Conservation (phyloP, 2,113 vertebrate genomes). For the Proteles cristata region DNA sequence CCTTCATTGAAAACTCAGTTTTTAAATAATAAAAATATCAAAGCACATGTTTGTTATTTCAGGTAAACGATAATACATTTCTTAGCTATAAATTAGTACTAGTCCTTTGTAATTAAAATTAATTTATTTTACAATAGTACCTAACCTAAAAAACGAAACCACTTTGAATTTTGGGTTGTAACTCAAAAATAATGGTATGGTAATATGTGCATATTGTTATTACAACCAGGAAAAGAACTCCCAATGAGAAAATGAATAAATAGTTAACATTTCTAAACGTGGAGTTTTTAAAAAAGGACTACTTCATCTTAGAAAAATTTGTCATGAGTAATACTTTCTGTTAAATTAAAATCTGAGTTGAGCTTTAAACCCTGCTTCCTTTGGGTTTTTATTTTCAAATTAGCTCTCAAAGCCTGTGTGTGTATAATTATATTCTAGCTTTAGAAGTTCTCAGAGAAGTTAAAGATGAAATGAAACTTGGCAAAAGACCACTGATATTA, state of each 20-base stretch:
- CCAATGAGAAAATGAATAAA: conserved; percentile 74
- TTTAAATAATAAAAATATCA: conserved; percentile 79
- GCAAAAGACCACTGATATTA: background rate
- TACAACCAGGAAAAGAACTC: conserved; percentile 65
- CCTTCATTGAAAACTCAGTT: conserved; percentile 77
- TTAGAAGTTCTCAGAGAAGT: conserved; percentile 45
- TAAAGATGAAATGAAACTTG: conserved; percentile 53
- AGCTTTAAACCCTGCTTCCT: conserved; percentile 45
- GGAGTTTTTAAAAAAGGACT: conserved; percentile 35
- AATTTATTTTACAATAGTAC: conserved; percentile 72
- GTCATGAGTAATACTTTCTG: conserved; percentile 54
- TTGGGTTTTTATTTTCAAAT: conserved; percentile 64
- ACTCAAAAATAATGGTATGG: conserved; percentile 63
- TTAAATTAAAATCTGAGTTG: conserved; percentile 67
- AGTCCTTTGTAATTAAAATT: conserved; percentile 74
- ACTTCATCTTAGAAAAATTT: conserved; percentile 54
- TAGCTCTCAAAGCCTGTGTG: conserved; percentile 9
- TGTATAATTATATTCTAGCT: conserved; percentile 1
- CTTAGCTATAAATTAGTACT: conserved; percentile 72
- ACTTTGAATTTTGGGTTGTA: conserved; percentile 77
- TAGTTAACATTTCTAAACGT: conserved; percentile 74
- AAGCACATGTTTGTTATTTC: conserved; percentile 80
- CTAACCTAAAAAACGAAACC: conserved; percentile 47
- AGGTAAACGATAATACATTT: conserved; percentile 72
- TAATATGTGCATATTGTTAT: conserved; percentile 79